A percentile compares a stretch with the other conserved stretches of the same genome.
These are phyloP conservation scores for Holacanthella duospinosa DNA, from an alignment of 2,888 invertebrate species.

Conservation along the genomic window DNA sequence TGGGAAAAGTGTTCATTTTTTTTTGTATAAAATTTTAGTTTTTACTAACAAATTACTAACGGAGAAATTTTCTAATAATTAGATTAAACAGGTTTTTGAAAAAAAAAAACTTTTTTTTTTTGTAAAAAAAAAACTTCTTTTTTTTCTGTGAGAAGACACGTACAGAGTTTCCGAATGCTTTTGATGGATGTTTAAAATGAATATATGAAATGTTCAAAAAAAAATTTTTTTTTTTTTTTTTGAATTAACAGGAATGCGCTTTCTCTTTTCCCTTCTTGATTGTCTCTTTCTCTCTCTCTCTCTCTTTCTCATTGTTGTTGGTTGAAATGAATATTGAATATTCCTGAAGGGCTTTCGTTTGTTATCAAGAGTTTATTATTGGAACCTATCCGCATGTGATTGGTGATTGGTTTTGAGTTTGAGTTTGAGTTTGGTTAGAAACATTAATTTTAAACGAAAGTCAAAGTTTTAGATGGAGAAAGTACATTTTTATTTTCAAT, in stretches of 20 bases:
- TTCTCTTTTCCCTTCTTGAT: constrained; percentile 12
- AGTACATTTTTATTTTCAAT: too few species aligned
- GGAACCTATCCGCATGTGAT: too few species aligned
- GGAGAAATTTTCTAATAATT: not conserved
- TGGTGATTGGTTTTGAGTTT: too few species aligned
- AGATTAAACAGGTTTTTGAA: not conserved
- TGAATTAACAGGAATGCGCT: constrained; percentile 10
- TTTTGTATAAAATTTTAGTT: not conserved
- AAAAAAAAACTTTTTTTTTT: too few species aligned
- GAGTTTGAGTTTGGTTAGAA: too few species aligned
- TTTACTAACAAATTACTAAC: not conserved
- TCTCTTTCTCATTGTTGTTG: constrained; percentile 5
- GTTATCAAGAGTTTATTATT: too few species aligned
- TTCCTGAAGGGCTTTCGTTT: too few species aligned
- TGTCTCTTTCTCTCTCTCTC: constrained; percentile 12
- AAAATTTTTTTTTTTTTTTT: constrained; percentile 7
- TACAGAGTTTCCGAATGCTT: not conserved
- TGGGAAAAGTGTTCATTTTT: not conserved
- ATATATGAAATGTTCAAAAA: not conserved
- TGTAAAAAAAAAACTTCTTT: too few species aligned
- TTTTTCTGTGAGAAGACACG: constrained; percentile 8
- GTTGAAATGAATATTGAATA: too few species aligned
- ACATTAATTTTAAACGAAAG: too few species aligned
- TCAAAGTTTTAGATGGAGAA: too few species aligned
- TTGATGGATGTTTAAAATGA: not conserved